Conservation (phyloP, 1,140 invertebrate species). For the Drosophila melanica region DNA sequence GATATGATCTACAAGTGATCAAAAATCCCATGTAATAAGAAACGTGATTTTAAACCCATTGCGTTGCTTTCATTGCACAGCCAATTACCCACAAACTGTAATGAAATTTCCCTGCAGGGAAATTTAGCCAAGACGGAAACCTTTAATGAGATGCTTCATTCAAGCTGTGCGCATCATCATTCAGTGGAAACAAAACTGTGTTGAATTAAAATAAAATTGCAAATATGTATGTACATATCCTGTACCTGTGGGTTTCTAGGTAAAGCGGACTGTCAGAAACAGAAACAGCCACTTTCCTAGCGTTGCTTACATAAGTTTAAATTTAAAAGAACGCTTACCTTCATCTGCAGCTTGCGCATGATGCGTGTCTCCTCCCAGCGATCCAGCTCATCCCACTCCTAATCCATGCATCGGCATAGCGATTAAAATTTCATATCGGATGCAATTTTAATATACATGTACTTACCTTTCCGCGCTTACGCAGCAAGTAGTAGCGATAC, state of each 20-base stretch:
- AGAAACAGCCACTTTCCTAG: neutral
- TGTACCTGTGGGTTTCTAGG: neutral
- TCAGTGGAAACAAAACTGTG: neutral
- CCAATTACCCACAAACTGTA: conserved; percentile 9
- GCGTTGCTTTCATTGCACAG: too few species aligned
- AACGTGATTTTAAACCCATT: too few species aligned
- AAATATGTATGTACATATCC: neutral
- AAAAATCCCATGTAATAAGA: too few species aligned
- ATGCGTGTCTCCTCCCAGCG: conserved; percentile 84
- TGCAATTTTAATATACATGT: neutral
- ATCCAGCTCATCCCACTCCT: conserved; percentile 86
- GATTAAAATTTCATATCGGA: neutral
- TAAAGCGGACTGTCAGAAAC: neutral
- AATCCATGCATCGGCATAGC: neutral
- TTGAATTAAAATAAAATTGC: neutral
- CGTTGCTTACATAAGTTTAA: neutral
- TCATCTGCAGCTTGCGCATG: conserved; percentile 77
- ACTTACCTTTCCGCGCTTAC: conserved; percentile 83
- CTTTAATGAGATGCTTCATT: neutral
- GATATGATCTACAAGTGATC: too few species aligned
- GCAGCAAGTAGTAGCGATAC: conserved; percentile 87
- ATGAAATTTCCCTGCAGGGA: neutral
- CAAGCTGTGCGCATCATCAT: conserved; percentile 9
- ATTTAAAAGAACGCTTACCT: conserved; percentile 56
- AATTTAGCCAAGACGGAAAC: conserved; percentile 25